These are phyloP conservation scores for Arctocebus calabarensis DNA, from an alignment of 2,797 vertebrate species.

Conservation along the genomic window DNA sequence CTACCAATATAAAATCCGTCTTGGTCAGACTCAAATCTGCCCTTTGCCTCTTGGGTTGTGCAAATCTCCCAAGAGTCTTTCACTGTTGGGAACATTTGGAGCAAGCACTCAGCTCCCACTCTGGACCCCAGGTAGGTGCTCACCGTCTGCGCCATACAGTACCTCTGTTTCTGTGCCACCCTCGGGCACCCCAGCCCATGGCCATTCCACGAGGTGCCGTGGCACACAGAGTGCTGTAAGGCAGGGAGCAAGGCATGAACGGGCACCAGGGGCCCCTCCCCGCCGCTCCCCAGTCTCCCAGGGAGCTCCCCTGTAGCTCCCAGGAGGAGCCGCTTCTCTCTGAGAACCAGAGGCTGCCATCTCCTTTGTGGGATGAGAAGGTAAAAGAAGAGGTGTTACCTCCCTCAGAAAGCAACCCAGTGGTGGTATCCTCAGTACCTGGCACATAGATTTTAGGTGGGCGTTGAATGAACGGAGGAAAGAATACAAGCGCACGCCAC, in stretches of 20 bases:
- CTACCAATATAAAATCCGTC: not conserved
- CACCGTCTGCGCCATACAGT: accelerated
- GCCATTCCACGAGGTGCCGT: not conserved
- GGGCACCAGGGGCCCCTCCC: not conserved
- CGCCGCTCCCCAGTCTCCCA: not conserved
- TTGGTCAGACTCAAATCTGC: not conserved
- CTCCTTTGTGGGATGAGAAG: not conserved
- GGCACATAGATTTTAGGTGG: not conserved
- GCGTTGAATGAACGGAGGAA: not conserved
- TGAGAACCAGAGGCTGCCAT: not conserved
- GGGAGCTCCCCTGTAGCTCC: not conserved
- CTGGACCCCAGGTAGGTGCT: not conserved
- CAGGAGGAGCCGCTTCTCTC: not conserved
- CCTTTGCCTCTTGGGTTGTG: not conserved
- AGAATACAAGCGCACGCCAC: not conserved
- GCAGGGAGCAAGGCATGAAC: not conserved
- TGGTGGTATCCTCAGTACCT: not conserved
- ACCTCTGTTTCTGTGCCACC: not conserved
- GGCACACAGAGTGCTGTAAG: not conserved
- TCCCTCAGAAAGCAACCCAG: not conserved
- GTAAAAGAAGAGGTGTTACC: not conserved
- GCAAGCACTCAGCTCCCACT: not conserved
- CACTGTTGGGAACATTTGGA: not conserved
- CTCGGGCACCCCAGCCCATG: not conserved
- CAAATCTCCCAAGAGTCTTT: not conserved